A percentile compares a stretch with the other conserved stretches of the same genome.
Conservation (phyloP, 2,113 vertebrate species). For the Cephalophus harveyi region DNA sequence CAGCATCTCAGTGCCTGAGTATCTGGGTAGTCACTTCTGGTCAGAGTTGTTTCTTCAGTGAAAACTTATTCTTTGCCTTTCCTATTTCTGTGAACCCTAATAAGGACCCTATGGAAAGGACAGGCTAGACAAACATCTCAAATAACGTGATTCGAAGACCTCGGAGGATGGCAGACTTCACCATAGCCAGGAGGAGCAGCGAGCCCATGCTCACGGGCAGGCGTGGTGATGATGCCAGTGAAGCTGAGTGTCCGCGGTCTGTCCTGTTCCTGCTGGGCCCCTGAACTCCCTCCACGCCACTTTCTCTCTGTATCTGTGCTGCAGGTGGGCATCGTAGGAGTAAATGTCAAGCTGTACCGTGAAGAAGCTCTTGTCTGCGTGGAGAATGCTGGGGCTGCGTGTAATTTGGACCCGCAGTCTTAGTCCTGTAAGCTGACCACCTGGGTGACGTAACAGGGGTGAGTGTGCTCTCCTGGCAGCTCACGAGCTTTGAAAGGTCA, state of each 20-base stretch:
- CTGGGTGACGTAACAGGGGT: background rate
- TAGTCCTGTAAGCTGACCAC: background rate
- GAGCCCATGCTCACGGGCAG: rapidly evolving
- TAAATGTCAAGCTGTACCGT: background rate
- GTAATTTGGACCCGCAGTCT: background rate
- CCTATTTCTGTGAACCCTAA: background rate
- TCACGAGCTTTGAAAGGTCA: background rate
- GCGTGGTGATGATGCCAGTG: rapidly evolving
- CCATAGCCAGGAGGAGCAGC: background rate
- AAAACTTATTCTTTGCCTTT: background rate
- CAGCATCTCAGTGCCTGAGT: background rate
- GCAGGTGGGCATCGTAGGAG: rapidly evolving
- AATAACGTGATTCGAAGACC: background rate
- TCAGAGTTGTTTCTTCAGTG: background rate
- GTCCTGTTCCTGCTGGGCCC: background rate
- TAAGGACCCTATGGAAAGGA: background rate
- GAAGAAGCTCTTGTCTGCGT: background rate
- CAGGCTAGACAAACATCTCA: background rate
- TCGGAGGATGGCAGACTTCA: rapidly evolving
- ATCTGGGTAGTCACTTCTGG: background rate
- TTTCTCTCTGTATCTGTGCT: background rate
- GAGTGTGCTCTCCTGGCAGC: background rate
- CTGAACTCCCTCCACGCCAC: rapidly evolving
- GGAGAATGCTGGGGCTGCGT: background rate
- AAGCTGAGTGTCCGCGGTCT: background rate